Conservation (phyloP, 2,113 vertebrate genomes). For the Myrmophylax atrothorax region DNA sequence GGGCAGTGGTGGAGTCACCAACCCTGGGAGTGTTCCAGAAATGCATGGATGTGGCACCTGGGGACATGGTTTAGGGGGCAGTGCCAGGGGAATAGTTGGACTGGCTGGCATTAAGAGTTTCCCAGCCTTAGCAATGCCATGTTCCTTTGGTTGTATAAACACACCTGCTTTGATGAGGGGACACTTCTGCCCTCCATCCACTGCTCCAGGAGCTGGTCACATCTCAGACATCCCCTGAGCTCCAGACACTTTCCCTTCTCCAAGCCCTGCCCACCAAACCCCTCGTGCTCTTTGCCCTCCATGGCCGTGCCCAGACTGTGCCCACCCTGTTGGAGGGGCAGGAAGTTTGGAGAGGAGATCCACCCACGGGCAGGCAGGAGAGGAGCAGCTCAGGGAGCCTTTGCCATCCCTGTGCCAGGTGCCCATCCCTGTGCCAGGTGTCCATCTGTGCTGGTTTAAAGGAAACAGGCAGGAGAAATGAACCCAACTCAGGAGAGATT, state of each 20-base stretch:
- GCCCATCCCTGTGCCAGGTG: background rate
- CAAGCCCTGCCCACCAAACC: background rate
- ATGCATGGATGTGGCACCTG: background rate
- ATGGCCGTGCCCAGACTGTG: accelerated
- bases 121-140: background rate
- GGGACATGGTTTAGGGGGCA: background rate
- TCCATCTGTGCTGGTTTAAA: too few species aligned
- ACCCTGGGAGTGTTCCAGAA: background rate
- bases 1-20: background rate
- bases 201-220: background rate
- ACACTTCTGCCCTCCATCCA: background rate
- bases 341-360: background rate
- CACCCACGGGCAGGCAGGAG: background rate
- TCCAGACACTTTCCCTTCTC: background rate
- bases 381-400: background rate
- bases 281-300: accelerated
- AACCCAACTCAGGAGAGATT: too few species aligned
- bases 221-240: background rate
- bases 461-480: too few species aligned
- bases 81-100: background rate
- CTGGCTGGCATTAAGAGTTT: background rate
- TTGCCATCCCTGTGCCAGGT: background rate
- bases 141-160: background rate
- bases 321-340: background rate
- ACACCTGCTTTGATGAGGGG: background rate